Conservation (phyloP, 2,888 invertebrate genomes). For the Heliconius charithonia region DNA sequence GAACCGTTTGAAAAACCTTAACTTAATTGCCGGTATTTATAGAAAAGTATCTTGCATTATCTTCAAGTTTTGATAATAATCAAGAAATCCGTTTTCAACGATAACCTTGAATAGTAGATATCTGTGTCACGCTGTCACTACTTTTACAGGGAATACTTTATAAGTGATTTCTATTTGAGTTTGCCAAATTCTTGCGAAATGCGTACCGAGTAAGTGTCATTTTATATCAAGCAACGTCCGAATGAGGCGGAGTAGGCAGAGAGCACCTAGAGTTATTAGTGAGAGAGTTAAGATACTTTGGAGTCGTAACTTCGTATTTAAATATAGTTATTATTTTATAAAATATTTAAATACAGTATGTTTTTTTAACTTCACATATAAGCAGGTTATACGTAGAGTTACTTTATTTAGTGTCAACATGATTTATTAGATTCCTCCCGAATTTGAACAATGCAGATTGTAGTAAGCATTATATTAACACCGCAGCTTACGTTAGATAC, state of each 20-base stretch:
- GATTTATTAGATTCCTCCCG: too few relatives aligned
- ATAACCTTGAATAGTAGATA: constrained; percentile 22
- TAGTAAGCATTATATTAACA: too few relatives aligned
- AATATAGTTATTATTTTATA: too few relatives aligned
- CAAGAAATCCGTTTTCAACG: background rate
- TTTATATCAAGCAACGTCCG: too few relatives aligned
- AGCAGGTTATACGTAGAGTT: too few relatives aligned
- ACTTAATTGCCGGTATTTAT: background rate
- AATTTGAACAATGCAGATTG: too few relatives aligned
- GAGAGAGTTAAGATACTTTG: too few relatives aligned
- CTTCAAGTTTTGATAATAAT: background rate
- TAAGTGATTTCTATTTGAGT: constrained; percentile 6
- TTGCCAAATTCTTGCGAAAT: background rate
- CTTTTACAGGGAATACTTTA: background rate
- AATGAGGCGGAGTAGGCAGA: background rate
- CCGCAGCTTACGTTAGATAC: too few relatives aligned
- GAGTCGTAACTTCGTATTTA: too few relatives aligned
- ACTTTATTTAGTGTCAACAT: too few relatives aligned
- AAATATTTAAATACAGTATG: too few relatives aligned
- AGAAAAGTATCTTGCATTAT: background rate
- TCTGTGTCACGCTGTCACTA: background rate
- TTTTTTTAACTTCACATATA: too few relatives aligned
- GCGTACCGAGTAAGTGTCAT: background rate
- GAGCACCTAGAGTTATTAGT: background rate
- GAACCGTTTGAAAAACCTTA: background rate